These are phyloP conservation scores for Chelonus formosanus DNA, from an alignment of 2,888 invertebrate genomes.

Conservation along the genomic window DNA sequence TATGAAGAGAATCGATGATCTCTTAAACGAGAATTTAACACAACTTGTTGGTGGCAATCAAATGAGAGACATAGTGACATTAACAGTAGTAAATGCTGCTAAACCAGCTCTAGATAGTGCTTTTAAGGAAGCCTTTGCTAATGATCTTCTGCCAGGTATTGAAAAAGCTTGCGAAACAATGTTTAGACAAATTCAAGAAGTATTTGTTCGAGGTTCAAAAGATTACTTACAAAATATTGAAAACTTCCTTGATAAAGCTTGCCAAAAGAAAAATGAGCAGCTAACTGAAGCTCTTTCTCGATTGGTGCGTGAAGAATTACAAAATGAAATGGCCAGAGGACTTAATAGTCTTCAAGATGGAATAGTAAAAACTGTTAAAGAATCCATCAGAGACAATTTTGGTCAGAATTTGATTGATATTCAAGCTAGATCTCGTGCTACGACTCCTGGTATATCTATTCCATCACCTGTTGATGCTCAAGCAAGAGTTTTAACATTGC, in stretches of 20 bases:
- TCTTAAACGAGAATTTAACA: constrained; percentile 81
- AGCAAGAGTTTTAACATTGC: constrained; percentile 55
- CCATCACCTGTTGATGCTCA: constrained; percentile 57
- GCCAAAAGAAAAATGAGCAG: constrained; percentile 60
- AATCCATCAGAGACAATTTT: constrained; percentile 59
- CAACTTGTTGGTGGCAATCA: constrained; percentile 78
- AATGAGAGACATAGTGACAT: constrained; percentile 78
- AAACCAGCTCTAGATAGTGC: constrained; percentile 79
- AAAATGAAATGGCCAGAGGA: constrained; percentile 54
- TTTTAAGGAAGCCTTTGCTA: constrained; percentile 80
- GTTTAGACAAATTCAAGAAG: constrained; percentile 88
- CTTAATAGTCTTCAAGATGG: constrained; percentile 55
- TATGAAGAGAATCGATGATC: constrained; percentile 72
- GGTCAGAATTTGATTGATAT: constrained; percentile 60
- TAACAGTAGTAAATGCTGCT: constrained; percentile 74
- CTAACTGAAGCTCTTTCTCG: constrained; percentile 53
- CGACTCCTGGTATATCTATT: constrained; percentile 76
- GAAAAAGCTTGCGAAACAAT: constrained; percentile 87
- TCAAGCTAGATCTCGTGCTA: constrained; percentile 71
- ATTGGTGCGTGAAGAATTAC: constrained; percentile 56
- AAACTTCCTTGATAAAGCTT: constrained; percentile 65
- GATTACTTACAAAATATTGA: constrained; percentile 74
- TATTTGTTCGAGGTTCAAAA: constrained; percentile 87
- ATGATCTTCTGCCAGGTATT: constrained; percentile 83
- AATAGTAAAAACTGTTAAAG: constrained; percentile 55